These are phyloP conservation scores for Pelecanoides urinatrix DNA, from an alignment of 2,113 vertebrate genomes.

Conservation along the genomic window DNA sequence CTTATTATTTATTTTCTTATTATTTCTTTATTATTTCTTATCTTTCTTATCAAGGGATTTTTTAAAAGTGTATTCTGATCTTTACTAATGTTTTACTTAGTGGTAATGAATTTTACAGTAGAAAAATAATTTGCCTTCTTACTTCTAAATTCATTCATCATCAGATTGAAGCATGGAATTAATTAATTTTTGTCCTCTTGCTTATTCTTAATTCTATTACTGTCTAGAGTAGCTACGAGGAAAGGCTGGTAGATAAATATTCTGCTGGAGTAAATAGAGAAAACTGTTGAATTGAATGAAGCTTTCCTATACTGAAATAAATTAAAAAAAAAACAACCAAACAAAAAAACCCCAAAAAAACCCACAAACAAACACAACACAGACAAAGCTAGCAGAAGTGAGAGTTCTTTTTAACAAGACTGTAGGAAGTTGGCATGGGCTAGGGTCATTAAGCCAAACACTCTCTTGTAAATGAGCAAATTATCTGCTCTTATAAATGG, in stretches of 20 bases:
- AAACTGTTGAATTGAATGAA: neutral
- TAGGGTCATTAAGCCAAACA: neutral
- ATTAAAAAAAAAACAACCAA: neutral
- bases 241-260: neutral
- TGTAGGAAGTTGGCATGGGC: neutral
- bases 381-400: neutral
- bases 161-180: neutral
- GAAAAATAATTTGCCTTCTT: constrained; percentile 6
- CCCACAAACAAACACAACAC: neutral
- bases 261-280: neutral
- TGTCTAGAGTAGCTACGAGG: neutral
- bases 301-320: neutral
- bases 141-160: neutral
- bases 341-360: no score
- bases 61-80: neutral
- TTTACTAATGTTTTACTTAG: constrained; percentile 11
- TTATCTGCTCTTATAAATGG: neutral
- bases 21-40: neutral
- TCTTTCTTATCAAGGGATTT: neutral
- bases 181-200: neutral
- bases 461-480: neutral
- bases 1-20: no score
- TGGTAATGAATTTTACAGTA: neutral
- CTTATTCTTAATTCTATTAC: neutral
- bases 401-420: neutral